phyloP scores from a whole-genome alignment of 2,113 vertebrate species.

The Tyrannus savana region DNA sequence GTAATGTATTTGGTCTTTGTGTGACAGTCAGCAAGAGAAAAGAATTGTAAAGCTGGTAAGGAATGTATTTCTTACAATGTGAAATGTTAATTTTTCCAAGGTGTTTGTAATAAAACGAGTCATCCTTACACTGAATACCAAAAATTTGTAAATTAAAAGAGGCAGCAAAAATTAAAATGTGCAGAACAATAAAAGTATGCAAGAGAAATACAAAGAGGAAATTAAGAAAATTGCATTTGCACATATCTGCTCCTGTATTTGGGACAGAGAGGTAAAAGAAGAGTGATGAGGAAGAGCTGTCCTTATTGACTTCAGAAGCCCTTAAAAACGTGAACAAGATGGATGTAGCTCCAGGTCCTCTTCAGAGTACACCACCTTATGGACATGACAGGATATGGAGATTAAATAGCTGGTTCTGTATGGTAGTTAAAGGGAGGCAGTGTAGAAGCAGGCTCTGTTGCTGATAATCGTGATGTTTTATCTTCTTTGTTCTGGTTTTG shows the following conservation, averaged over 20 bases:
- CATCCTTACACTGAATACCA: not conserved
- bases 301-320: not conserved
- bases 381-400: not conserved
- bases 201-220: not conserved
- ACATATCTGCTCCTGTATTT: not conserved
- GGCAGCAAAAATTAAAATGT: not conserved
- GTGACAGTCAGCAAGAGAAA: not conserved
- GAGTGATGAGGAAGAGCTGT: not conserved
- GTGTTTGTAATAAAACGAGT: not conserved
- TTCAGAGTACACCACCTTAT: not conserved
- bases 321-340: not conserved
- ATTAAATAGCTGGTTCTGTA: not conserved
- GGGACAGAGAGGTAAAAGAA: not conserved
- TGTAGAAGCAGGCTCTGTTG: not conserved
- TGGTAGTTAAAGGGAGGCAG: not conserved
- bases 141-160: not conserved
- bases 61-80: not conserved
- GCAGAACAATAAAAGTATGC: not conserved
- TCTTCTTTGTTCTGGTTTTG: not conserved
- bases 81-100: not conserved
- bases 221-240: not conserved
- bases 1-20: not conserved
- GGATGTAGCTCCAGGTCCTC: not conserved
- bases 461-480: not conserved
- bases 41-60: not conserved